Conservation (phyloP, 2,888 invertebrate genomes). For the Carabus problematicus region DNA sequence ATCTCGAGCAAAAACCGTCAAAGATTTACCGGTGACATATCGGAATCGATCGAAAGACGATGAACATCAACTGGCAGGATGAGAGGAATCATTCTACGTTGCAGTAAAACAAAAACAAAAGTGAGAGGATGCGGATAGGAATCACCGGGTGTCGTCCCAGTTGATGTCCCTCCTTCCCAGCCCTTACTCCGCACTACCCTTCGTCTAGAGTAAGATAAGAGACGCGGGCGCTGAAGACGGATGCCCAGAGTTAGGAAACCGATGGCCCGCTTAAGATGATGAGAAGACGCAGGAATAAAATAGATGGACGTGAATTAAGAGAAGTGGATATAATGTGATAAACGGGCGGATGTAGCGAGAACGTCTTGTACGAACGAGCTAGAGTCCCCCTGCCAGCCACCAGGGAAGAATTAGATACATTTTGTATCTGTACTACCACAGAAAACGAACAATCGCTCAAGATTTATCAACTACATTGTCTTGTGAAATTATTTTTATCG, state of each 20-base stretch:
- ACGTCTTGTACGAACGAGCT: conserved; percentile 15
- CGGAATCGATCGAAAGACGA: conserved; percentile 5
- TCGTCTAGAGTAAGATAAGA: conserved; percentile 37
- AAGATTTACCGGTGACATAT: conserved; percentile 16
- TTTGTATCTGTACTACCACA: background rate
- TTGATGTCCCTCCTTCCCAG: background rate
- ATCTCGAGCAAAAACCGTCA: background rate
- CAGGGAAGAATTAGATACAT: background rate
- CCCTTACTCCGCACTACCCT: background rate
- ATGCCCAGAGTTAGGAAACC: conserved; percentile 37
- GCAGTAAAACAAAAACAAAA: conserved; percentile 19
- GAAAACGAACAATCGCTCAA: too few species aligned
- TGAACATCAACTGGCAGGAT: too few species aligned
- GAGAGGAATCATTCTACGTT: too few species aligned
- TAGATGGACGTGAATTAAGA: conserved; percentile 42
- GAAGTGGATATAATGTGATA: conserved; percentile 41
- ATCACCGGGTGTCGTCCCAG: too few species aligned
- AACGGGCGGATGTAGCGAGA: conserved; percentile 33
- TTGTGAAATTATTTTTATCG: background rate
- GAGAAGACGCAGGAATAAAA: conserved; percentile 41
- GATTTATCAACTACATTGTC: too few species aligned
- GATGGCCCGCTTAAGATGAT: conserved; percentile 43
- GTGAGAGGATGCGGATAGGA: conserved; percentile 4
- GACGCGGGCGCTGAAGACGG: conserved; percentile 31
- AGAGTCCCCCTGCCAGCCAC: conserved; percentile 4